Base-by-base conservation (phyloP, 2,113 vertebrate genomes). In the Chaenocephalus aceratus region DNA sequence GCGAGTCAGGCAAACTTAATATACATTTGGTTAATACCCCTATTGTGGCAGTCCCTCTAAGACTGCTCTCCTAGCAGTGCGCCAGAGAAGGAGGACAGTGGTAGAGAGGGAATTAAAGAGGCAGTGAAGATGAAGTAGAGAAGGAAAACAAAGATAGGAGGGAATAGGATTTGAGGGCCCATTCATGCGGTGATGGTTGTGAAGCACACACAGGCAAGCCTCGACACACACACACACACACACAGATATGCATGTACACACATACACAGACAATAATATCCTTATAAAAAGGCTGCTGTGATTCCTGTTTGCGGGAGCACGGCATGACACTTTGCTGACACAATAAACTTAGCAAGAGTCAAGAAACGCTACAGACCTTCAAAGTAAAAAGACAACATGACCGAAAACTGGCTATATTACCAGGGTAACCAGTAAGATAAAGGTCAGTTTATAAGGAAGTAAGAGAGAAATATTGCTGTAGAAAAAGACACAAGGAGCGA, bases 11-110 rank as follows among this genome's bases (percentile, higher is more conserved):
- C 78, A 74, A 80, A 80, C 82, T 81, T 84, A 83, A 75, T 77
- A 80, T 87, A 77, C 87, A 89, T 86, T 87, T 79, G 77, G 81
- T 84, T 91, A 90, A 92, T 88, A 74, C 90, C 86, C 72, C 88
- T 84, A 89, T 92, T 94, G 93, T 90, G 23, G n/a, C 59, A 45
- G 58, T 63, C 69, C 76, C 60, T 76, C 63, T 68, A 46, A 41
- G 80, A 60, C 85, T 77, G 86, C 88, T 89, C 88, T 78, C 76
- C 78, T 75, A 72, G 80, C 75, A 70, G 69, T 72, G 23, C 58
- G 45, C 8, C 11, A 59, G 74, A 66, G 84, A 64, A 63, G 68
- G 49, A 41, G 58, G 14, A 68, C 48, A 86, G 67, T 70, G 71
- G 76, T 72, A 80, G 76, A 85, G 79, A 71, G 59, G 80, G 62